Base-by-base conservation (phyloP, 2,797 vertebrate species). In the Pterois miles region DNA sequence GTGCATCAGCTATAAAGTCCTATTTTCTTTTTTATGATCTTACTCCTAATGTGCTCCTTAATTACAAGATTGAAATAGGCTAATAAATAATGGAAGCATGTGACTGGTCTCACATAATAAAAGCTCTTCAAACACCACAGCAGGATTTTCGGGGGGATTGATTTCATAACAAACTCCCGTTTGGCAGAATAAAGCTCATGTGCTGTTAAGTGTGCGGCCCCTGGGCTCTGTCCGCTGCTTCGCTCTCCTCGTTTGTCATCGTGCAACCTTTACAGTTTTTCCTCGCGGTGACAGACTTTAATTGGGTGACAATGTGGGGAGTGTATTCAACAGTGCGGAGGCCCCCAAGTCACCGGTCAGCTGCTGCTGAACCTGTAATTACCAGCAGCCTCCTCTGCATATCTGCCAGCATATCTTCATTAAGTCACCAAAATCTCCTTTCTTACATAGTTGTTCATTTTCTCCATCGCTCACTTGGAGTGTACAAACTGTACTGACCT, bases 11-110 rank as follows among this genome's bases (percentile, higher is more conserved):
- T 31, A 11, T 69, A 60, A 78, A 56, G 14, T 38, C 25, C 16
- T 12, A 18, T 54, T 74, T 71, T 64, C 6, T 13, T 27, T 57
- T 73, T 83, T 72, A 83, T 66, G 74, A 52, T 72, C 63, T 59
- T 1, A 13, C 23, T 31, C 4, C 14, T 83, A 62, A 78, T 72
- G 46, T n/a, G 33, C 18, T 72, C 18, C 59, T 66, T 76, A 83
- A 83, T 83, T 68, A 75, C 52, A 8, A 52, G 31, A 59, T 76
- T 73, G 53, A 73, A 79, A 71, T 20, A 18, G 72, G 40, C 65
- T 64, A 27, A 74, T 84, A 40, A 76, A 86, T 84, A 76, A 84
- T 79, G 53, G 57, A 79, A 50, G 62, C 78, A 4, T 33, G 60
- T 14, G 5, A 48, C n/a, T 6, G 59, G 48, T 40, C 75, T 71